Percentiles rank a stretch among this genome's conserved stretches.
Evolutionary conservation across 2,113 vertebrate genomes (phyloP).

Genomic region (Oreotrochilus melanogaster): DNA sequence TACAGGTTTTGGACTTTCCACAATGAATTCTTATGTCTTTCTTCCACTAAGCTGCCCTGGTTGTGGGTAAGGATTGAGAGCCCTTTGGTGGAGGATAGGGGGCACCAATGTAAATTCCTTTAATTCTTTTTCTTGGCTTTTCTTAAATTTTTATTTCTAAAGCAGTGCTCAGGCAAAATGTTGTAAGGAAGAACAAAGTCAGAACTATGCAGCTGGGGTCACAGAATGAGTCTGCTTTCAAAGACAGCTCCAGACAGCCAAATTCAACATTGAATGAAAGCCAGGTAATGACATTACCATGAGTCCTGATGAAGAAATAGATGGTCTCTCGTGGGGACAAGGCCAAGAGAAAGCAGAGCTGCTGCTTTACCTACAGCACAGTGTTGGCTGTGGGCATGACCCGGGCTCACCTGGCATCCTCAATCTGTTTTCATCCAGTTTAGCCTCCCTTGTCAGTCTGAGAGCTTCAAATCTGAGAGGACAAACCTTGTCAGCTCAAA

Average conservation of each 20-base stretch:
- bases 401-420: background rate
- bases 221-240: background rate
- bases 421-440: background rate
- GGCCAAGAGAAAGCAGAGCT: background rate
- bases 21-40: background rate
- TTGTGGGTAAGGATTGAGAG: background rate
- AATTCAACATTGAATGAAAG: background rate
- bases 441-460: background rate
- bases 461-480: background rate
- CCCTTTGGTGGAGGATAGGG: background rate
- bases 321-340: accelerated
- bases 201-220: background rate
- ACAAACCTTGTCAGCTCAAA: background rate
- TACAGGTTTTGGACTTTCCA: background rate
- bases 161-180: background rate
- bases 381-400: accelerated
- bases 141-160: background rate
- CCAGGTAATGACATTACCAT: background rate
- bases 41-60: background rate
- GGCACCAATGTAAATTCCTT: background rate
- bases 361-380: background rate
- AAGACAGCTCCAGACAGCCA: background rate
- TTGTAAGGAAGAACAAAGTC: background rate
- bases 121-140: background rate
- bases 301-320: background rate